These are phyloP conservation scores for Volucella inflata DNA, from an alignment of 2,888 invertebrate genomes.

Conservation along the genomic window DNA sequence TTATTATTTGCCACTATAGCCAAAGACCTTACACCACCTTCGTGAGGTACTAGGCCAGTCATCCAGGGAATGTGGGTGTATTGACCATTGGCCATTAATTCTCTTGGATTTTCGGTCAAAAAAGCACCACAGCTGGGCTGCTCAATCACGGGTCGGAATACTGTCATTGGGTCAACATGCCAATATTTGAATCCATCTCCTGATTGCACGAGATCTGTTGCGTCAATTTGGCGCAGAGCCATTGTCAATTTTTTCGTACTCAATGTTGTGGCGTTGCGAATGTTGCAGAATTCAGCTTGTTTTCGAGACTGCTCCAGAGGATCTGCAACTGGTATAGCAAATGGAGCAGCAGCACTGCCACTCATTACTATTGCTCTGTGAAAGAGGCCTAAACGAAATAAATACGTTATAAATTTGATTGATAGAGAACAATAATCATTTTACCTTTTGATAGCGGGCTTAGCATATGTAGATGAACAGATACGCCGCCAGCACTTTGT, in stretches of 20 bases:
- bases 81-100: conserved; percentile 82
- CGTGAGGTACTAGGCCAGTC: conserved; percentile 84
- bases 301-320: conserved; percentile 81
- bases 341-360: conserved; percentile 84
- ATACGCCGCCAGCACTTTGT: conserved; percentile 84
- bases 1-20: conserved; percentile 80
- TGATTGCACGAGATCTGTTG: conserved; percentile 81
- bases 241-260: conserved; percentile 81
- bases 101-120: conserved; percentile 83
- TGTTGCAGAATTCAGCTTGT: conserved; percentile 83
- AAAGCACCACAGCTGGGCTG: conserved; percentile 82
- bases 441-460: conserved; percentile 82
- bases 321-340: conserved; percentile 73
- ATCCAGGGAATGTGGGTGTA: conserved; percentile 84
- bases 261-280: conserved; percentile 79
- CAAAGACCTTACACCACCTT: conserved; percentile 84
- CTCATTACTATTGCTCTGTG: conserved; percentile 84
- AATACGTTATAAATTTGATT: conserved; percentile 22
- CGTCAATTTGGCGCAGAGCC: conserved; percentile 83
- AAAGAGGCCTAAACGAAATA: conserved; percentile 80
- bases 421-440: not conserved
- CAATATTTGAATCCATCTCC: conserved; percentile 85
- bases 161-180: conserved; percentile 84
- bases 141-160: conserved; percentile 84
- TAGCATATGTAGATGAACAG: conserved; percentile 84